Evolutionary conservation across 2,888 invertebrate genomes (phyloP).

Genomic region (Lomographa bimaculata): DNA sequence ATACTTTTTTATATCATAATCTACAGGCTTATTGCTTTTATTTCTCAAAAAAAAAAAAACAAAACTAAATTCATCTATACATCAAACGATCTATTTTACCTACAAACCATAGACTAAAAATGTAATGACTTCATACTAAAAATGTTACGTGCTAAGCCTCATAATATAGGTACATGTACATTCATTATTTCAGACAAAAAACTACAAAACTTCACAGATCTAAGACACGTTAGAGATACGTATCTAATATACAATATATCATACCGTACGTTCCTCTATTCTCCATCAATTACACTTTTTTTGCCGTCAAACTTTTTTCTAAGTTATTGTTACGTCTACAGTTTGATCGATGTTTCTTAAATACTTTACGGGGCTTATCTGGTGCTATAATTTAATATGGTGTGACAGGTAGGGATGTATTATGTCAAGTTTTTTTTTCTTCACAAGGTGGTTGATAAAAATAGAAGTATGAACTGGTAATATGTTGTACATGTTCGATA

Average conservation of each 20-base stretch:
- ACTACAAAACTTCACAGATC: slow-evolving; percentile 4
- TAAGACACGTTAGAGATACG: slow-evolving; percentile 16
- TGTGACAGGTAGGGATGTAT: slow-evolving; percentile 35
- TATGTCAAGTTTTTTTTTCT: slow-evolving; percentile 41
- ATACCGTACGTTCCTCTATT: slow-evolving; percentile 50
- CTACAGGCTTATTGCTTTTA: no score
- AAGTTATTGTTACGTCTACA: slow-evolving; percentile 63
- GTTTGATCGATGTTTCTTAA: slow-evolving; percentile 74
- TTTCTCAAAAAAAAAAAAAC: no score
- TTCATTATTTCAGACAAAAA: no score
- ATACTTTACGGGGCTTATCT: slow-evolving; percentile 45
- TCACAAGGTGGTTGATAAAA: not conserved
- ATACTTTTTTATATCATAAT: no score
- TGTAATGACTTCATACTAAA: no score
- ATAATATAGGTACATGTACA: no score
- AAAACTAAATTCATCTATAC: no score
- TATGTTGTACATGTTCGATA: no score
- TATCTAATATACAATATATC: slow-evolving; percentile 31
- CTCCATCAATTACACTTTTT: slow-evolving; percentile 80
- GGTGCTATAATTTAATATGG: slow-evolving; percentile 38
- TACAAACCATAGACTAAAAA: no score
- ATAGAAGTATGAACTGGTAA: not conserved
- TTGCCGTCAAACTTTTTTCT: slow-evolving; percentile 50
- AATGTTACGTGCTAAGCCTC: no score
- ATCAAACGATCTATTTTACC: no score